phyloP scores from a whole-genome alignment of 1,140 invertebrate genomes.

The Scaptomyza hsui region DNA sequence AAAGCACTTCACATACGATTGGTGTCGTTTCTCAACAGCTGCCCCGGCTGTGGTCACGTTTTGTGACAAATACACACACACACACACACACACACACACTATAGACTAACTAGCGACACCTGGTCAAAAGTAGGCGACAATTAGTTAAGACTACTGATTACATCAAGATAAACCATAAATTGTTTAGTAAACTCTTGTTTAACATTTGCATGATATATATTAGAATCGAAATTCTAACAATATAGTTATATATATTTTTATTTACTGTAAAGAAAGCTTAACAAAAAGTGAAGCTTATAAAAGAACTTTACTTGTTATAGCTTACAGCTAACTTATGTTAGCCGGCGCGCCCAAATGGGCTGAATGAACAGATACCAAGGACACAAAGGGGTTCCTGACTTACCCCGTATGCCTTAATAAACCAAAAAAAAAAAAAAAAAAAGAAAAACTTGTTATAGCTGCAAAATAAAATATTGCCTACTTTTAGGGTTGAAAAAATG shows the following conservation, averaged over 20 bases:
- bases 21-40: slow-evolving; percentile 18
- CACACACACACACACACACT: background rate
- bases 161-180: too few relatives aligned
- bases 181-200: too few relatives aligned
- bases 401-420: too few relatives aligned
- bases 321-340: too few relatives aligned
- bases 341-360: too few relatives aligned
- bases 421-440: background rate
- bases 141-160: slow-evolving; percentile 34
- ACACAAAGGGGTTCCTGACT: too few relatives aligned
- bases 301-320: too few relatives aligned
- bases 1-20: slow-evolving; percentile 26
- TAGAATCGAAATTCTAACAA: too few relatives aligned
- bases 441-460: background rate
- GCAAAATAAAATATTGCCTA: slow-evolving; percentile 25
- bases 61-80: slow-evolving; percentile 45
- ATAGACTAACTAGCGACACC: background rate
- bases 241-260: too few relatives aligned
- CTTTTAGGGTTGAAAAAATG: background rate
- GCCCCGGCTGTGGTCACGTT: slow-evolving; percentile 62
- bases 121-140: slow-evolving; percentile 27
- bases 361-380: too few relatives aligned
- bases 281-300: background rate
- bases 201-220: too few relatives aligned
- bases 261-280: background rate